Evolutionary conservation across 2,113 vertebrate species (phyloP).

Genomic region (Hypocryptadius cinnamomeus): DNA sequence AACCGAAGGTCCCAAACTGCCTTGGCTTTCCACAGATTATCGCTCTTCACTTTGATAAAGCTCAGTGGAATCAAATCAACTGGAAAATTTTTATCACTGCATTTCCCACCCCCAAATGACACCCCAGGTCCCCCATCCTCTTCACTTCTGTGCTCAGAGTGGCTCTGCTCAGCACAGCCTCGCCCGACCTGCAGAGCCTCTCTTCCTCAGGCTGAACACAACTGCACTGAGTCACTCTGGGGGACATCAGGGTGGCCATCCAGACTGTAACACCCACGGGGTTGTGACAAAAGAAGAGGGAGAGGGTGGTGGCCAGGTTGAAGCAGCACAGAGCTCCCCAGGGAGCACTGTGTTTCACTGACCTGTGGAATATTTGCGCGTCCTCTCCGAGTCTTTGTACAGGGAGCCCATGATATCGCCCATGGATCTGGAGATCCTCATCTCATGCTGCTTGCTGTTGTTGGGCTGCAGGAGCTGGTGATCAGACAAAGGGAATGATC

Average conservation of each 20-base stretch:
- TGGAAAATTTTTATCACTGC: neutral
- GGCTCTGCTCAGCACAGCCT: neutral
- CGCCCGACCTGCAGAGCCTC: accelerated
- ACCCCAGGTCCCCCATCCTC: neutral
- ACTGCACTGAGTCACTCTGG: neutral
- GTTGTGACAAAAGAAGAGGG: neutral
- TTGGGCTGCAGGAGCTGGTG: slow-evolving; percentile 81
- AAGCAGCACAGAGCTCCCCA: accelerated
- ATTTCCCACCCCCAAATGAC: neutral
- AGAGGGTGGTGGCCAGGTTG: neutral
- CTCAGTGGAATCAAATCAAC: neutral
- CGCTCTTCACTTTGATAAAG: neutral
- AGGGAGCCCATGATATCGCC: slow-evolving; percentile 87
- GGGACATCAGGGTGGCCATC: neutral
- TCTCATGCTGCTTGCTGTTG: slow-evolving; percentile 86
- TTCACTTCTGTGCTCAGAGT: neutral
- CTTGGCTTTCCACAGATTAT: neutral
- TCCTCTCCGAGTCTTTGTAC: slow-evolving; percentile 82
- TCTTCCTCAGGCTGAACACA: neutral
- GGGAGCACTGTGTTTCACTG: neutral
- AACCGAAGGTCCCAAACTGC: neutral
- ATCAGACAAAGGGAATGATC: neutral
- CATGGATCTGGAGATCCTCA: slow-evolving; percentile 85
- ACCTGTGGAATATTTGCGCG: slow-evolving; percentile 88
- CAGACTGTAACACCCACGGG: neutral